These are phyloP conservation scores for Hymenochirus boettgeri DNA, from an alignment of 2,113 vertebrate genomes.

Conservation along the genomic window DNA sequence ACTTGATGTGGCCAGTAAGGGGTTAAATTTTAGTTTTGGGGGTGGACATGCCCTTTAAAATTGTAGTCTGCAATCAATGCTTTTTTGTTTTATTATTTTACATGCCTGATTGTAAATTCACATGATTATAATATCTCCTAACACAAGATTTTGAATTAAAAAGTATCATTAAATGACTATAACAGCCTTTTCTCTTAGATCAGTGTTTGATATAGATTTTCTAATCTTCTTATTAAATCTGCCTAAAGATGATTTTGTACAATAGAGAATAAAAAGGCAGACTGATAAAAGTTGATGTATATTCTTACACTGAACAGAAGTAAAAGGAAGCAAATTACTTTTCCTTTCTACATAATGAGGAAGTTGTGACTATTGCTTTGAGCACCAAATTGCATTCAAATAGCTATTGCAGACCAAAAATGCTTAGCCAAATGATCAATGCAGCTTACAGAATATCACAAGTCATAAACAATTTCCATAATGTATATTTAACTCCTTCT, in stretches of 20 bases:
- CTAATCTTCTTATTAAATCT: background rate
- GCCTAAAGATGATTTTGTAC: background rate
- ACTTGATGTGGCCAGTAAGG: too few species aligned
- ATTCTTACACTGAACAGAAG: background rate
- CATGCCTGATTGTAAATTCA: background rate
- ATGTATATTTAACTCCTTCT: background rate
- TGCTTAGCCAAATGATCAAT: background rate
- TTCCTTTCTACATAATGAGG: background rate
- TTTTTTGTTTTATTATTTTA: background rate
- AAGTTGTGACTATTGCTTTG: background rate
- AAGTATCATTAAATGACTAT: background rate
- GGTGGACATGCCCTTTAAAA: too few species aligned
- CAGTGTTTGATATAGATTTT: background rate
- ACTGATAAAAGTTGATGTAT: background rate
- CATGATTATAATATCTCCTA: background rate
- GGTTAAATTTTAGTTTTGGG: too few species aligned
- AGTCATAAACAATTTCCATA: constrained; percentile 1
- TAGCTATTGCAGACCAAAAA: background rate
- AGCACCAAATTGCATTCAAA: background rate
- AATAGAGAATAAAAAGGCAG: background rate
- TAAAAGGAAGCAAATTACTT: background rate
- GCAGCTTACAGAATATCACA: background rate
- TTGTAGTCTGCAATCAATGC: background rate
- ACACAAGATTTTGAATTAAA: background rate
- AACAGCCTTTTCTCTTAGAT: background rate